Percentiles rank a stretch among this genome's conserved stretches.
Conservation (phyloP, 2,113 vertebrate genomes). For the Chlamydotis undulata region DNA sequence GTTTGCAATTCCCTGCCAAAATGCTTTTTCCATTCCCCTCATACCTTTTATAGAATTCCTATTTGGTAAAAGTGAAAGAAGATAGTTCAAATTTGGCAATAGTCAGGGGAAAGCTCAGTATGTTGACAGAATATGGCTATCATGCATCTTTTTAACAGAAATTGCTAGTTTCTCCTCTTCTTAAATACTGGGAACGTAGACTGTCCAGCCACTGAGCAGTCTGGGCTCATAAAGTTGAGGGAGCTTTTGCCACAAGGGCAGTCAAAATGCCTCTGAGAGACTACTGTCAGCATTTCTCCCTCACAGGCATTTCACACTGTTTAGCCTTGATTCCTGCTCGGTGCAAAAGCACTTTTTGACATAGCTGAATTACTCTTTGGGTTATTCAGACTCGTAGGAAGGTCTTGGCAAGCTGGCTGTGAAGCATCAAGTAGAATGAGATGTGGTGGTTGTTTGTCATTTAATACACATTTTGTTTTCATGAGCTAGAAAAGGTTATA, state of each 20-base stretch:
- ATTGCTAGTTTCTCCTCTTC: background rate
- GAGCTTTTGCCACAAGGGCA: background rate
- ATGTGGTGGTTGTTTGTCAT: slow-evolving; percentile 12
- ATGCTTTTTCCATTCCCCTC: background rate
- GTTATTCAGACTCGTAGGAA: background rate
- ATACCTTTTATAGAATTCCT: background rate
- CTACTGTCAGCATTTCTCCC: background rate
- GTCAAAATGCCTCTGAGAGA: background rate
- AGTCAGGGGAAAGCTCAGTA: rapidly evolving
- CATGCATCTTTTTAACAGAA: background rate
- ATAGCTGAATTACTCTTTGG: background rate
- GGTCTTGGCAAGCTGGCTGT: background rate
- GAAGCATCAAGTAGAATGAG: background rate
- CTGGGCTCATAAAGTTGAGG: background rate
- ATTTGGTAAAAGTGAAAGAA: background rate
- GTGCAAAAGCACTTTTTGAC: background rate
- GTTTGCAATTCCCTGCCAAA: background rate
- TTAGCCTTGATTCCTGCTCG: background rate
- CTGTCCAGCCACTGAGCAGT: rapidly evolving
- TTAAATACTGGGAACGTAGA: background rate
- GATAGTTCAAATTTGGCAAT: background rate
- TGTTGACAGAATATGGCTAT: background rate
- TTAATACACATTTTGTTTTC: slow-evolving; percentile 47
- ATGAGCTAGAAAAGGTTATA: slow-evolving; percentile 27
- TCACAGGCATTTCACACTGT: background rate